Evolutionary conservation across 2,888 invertebrate species (phyloP).

Genomic region (Alloscopus bannaensis): DNA sequence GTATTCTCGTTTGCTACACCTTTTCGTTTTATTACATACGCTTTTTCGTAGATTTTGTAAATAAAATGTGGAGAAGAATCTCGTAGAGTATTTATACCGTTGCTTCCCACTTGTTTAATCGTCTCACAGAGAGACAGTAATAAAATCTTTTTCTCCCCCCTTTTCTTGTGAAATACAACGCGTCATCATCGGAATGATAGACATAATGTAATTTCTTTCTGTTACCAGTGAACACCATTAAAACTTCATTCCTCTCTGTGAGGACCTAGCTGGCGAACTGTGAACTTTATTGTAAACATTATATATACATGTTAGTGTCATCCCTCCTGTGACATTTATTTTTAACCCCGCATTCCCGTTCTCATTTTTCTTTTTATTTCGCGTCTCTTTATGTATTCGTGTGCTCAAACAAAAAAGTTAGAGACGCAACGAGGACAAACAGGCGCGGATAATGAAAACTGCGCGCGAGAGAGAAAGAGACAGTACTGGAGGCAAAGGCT

Average conservation of each 20-base stretch:
- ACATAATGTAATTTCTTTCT: slow-evolving; percentile 56
- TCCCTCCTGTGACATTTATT: slow-evolving; percentile 2
- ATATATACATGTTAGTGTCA: slow-evolving; percentile 15
- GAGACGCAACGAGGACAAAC: slow-evolving; percentile 32
- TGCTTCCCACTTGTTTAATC: no score
- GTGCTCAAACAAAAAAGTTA: slow-evolving; percentile 28
- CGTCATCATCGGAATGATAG: slow-evolving; percentile 26
- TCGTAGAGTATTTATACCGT: no score
- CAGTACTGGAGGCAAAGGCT: not conserved
- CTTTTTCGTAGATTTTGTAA: no score
- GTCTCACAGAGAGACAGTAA: no score
- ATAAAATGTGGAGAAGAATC: no score
- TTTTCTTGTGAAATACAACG: no score
- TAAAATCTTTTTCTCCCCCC: no score
- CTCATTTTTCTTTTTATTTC: slow-evolving; percentile 6
- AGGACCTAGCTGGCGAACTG: no score
- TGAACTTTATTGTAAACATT: not conserved
- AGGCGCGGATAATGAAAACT: not conserved
- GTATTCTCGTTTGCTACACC: no score
- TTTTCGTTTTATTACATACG: no score
- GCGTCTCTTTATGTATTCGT: slow-evolving; percentile 8
- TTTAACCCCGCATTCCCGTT: not conserved
- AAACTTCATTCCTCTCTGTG: slow-evolving; percentile 22
- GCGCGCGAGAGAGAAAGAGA: slow-evolving; percentile 37
- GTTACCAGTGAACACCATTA: slow-evolving; percentile 12